A percentile compares a stretch with the other conserved stretches of the same genome.
These are phyloP conservation scores for Neocrepidodera transversa DNA, from an alignment of 2,888 invertebrate species.

Conservation along the genomic window DNA sequence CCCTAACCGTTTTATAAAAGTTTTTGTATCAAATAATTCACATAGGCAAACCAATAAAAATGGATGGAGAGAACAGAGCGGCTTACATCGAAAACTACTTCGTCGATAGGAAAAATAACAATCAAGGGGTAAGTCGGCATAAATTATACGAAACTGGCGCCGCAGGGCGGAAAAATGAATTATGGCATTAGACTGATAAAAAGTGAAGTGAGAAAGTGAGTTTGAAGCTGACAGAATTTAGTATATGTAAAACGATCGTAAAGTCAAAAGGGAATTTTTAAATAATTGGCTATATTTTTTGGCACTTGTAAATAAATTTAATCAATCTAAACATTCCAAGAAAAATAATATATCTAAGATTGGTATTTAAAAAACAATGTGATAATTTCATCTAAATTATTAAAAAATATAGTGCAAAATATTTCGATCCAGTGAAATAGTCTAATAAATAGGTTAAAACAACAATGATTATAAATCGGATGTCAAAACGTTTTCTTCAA, in stretches of 20 bases:
- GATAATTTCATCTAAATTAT: too few relatives aligned
- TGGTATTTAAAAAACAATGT: too few relatives aligned
- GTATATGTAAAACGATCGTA: conserved; percentile 10
- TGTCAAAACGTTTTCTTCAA: too few relatives aligned
- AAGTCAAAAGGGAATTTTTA: conserved; percentile 14
- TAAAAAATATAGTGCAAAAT: too few relatives aligned
- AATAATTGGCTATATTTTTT: conserved; percentile 12
- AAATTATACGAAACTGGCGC: conserved; percentile 36
- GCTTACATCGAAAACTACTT: conserved; percentile 46
- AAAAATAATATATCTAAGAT: too few relatives aligned
- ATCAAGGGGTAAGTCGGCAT: conserved; percentile 39
- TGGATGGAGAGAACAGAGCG: conserved; percentile 32
- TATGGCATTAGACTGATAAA: conserved; percentile 24
- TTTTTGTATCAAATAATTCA: not conserved
- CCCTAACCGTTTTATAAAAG: too few relatives aligned
- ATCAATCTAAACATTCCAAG: too few relatives aligned
- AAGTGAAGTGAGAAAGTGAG: conserved; percentile 14
- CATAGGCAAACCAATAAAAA: conserved; percentile 38
- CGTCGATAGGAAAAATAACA: conserved; percentile 41
- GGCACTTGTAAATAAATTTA: too few relatives aligned
- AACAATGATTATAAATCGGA: too few relatives aligned
- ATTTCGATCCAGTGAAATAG: too few relatives aligned
- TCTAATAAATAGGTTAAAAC: too few relatives aligned
- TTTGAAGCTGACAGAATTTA: conserved; percentile 14
- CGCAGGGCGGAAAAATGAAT: conserved; percentile 28